A percentile compares a stretch with the other conserved stretches of the same genome.
Conservation (phyloP, 2,113 vertebrate genomes). For the Tenrec ecaudatus region DNA sequence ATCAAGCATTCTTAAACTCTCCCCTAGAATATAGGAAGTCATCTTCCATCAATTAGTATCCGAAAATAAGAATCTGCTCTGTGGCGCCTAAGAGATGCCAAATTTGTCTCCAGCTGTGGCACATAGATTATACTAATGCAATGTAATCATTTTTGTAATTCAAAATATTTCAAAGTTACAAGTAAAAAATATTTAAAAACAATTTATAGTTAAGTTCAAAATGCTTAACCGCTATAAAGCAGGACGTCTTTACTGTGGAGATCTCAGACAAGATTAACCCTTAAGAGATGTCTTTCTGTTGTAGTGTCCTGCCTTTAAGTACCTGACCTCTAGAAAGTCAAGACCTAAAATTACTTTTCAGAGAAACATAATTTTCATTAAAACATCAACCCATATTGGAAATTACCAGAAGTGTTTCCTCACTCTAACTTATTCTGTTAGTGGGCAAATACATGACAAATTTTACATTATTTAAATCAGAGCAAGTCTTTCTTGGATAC, state of each 20-base stretch:
- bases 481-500: neutral
- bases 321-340: neutral
- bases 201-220: neutral
- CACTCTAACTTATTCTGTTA: constrained; percentile 21
- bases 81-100: constrained; percentile 10
- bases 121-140: constrained; percentile 1
- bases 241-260: constrained; percentile 7
- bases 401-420: constrained; percentile 27
- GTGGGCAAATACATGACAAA: constrained; percentile 24
- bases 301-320: neutral
- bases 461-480: constrained; percentile 11
- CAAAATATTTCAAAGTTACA: constrained; percentile 49
- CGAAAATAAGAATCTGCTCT: constrained; percentile 43
- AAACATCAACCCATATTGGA: constrained; percentile 30
- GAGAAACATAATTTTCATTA: constrained; percentile 46
- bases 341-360: neutral
- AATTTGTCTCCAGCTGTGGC: neutral
- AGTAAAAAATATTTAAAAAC: neutral
- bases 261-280: neutral
- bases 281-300: neutral
- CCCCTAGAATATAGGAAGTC: constrained; percentile 5
- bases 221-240: neutral
- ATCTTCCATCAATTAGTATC: neutral
- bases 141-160: neutral
- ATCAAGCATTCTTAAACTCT: constrained; percentile 26